Conservation (phyloP, 2,797 vertebrate species). For the Hydrolagus colliei region DNA sequence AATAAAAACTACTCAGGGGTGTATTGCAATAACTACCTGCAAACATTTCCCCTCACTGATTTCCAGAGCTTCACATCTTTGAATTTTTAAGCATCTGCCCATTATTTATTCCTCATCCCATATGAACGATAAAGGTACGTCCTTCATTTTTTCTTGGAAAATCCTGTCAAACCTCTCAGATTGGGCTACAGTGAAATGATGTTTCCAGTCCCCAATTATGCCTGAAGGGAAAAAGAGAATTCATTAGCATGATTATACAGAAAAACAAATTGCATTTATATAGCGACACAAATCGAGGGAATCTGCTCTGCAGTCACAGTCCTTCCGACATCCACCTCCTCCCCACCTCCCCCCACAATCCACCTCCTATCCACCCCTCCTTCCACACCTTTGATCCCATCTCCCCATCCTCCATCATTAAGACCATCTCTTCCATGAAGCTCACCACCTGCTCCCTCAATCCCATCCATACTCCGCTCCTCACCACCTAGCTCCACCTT, state of each 20-base stretch:
- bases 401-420: no score
- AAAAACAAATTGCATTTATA: background rate
- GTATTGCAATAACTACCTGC: background rate
- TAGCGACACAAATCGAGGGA: no score
- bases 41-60: background rate
- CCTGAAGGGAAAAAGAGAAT: conserved; percentile 13
- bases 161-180: conserved; percentile 27
- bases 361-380: no score
- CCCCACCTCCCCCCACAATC: no score
- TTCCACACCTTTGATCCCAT: no score
- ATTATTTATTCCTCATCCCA: conserved; percentile 24
- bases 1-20: background rate
- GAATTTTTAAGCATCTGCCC: background rate
- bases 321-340: no score
- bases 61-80: background rate
- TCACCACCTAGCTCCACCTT: no score
- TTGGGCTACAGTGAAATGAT: conserved; percentile 19
- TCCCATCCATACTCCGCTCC: no score
- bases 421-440: no score
- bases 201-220: conserved; percentile 29
- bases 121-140: background rate
- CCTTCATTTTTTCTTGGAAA: conserved; percentile 31
- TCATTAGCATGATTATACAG: background rate
- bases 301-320: no score
- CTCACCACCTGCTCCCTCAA: no score